These are phyloP conservation scores for Heloderma charlesbogerti DNA, from an alignment of 2,113 vertebrate genomes.

Conservation along the genomic window DNA sequence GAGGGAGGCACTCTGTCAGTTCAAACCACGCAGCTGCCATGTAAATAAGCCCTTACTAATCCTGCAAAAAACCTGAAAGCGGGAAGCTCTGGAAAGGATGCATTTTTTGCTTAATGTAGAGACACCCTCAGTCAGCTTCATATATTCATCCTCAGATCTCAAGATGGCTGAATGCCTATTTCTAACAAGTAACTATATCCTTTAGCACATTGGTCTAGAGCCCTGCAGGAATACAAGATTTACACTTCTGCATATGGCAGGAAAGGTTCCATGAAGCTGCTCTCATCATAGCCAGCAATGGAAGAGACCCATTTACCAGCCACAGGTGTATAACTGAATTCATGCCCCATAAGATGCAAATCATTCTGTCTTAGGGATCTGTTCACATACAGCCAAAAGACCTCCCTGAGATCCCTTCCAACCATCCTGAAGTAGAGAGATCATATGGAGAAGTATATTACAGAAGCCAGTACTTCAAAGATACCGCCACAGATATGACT, in stretches of 20 bases:
- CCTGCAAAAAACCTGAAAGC: too few relatives aligned
- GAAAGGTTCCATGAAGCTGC: not conserved
- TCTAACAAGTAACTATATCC: not conserved
- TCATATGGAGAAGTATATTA: not conserved
- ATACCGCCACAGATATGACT: not conserved
- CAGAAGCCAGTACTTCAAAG: not conserved
- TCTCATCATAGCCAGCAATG: not conserved
- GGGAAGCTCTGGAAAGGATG: too few relatives aligned
- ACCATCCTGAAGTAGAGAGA: not conserved
- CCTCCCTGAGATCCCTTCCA: not conserved
- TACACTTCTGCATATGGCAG: not conserved
- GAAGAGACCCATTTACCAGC: not conserved
- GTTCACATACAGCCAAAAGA: not conserved
- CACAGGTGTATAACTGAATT: not conserved
- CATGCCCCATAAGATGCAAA: not conserved
- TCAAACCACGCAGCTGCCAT: too few relatives aligned
- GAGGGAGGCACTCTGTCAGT: too few relatives aligned
- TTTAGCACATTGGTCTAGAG: not conserved
- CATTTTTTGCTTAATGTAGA: too few relatives aligned
- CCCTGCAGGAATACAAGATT: not conserved
- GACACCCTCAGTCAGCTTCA: not conserved
- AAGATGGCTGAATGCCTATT: slow-evolving; percentile 1
- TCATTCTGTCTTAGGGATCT: not conserved
- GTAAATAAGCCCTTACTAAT: too few relatives aligned
- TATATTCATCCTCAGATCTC: not conserved